phyloP scores from a whole-genome alignment of 1,140 invertebrate genomes.

The Halesus radiatus region DNA sequence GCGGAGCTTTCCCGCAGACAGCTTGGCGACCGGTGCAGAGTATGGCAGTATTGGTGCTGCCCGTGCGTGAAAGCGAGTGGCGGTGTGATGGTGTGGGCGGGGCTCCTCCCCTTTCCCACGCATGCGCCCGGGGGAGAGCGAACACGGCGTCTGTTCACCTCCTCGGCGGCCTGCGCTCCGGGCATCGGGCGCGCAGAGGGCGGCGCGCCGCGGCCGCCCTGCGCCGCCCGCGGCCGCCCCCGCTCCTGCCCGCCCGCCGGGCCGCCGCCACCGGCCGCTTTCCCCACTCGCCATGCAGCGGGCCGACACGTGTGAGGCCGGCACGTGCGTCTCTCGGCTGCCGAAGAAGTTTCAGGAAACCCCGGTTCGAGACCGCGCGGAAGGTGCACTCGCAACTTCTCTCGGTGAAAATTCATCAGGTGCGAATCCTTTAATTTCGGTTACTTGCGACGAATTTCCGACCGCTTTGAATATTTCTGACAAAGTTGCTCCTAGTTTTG shows the following conservation, averaged over 20 bases:
- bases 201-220: slow-evolving; percentile 39
- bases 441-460: background rate
- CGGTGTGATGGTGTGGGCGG: background rate
- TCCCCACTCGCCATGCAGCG: slow-evolving; percentile 49
- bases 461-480: background rate
- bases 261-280: slow-evolving; percentile 18
- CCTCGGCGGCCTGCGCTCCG: slow-evolving; percentile 27
- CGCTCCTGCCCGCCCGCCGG: background rate
- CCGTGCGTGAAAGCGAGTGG: background rate
- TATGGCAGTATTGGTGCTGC: no score
- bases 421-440: background rate
- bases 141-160: background rate
- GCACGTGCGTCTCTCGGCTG: slow-evolving; percentile 42
- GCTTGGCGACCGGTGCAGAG: slow-evolving; percentile 34
- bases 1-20: slow-evolving; percentile 35
- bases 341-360: slow-evolving; percentile 38
- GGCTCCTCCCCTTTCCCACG: slow-evolving; percentile 2
- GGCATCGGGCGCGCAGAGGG: slow-evolving; percentile 49
- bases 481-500: background rate
- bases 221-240: slow-evolving; percentile 32
- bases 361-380: slow-evolving; percentile 12
- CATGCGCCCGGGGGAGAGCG: background rate
- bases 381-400: background rate
- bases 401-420: background rate
- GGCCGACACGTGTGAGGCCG: slow-evolving; percentile 45